Base-by-base conservation (phyloP, 2,888 invertebrate genomes). In the Tenthredo notha region DNA sequence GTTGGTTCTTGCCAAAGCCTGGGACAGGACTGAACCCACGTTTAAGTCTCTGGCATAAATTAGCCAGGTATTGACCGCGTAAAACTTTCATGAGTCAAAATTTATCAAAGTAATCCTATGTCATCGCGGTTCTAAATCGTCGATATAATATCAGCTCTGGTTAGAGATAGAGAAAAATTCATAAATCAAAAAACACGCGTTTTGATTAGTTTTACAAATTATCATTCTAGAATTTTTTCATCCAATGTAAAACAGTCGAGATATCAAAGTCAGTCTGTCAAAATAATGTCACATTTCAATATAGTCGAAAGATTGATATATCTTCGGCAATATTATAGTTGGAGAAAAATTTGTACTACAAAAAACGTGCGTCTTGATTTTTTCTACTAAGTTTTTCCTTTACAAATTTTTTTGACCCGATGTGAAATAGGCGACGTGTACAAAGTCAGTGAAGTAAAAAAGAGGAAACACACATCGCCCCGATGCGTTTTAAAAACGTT, bases 11-110 rank as follows among this genome's bases (percentile, higher is more conserved):
- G 21, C n/a, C 21, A 21, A 43, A 74, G 25, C 40, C 72, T 43
- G 72, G 29, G 72, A 54, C 54, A 50, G 29, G 33, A 10, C 50
- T 12, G 7, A 29, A 50, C 2, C 50, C 50, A 7, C 50, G 47
- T 25, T 33, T 33, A 29, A 50, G 54, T 18, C 50, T 50, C 54
- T 54, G 29, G 77, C 54, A 77, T 77, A 77, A 77, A 77, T 77
- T 77, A 77, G 29, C 77, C 77, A 43, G 12, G 72, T 74, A 40
- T 74, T 74, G 72, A 74, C 43, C 72, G 72, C 43, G 21, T 2
- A 25, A 21, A 43, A 40, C n/a, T 74, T 72, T 74, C n/a, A 21
- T 10, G 9, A 40, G 21, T n/a, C 72, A 43, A n/a, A 37, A 33
- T n/a, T n/a, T n/a, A 70, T 9, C 37, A 7, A 7, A 70, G 25